Base-by-base conservation (phyloP, 2,888 invertebrate species). In the Rotaria magnacalcarata region DNA sequence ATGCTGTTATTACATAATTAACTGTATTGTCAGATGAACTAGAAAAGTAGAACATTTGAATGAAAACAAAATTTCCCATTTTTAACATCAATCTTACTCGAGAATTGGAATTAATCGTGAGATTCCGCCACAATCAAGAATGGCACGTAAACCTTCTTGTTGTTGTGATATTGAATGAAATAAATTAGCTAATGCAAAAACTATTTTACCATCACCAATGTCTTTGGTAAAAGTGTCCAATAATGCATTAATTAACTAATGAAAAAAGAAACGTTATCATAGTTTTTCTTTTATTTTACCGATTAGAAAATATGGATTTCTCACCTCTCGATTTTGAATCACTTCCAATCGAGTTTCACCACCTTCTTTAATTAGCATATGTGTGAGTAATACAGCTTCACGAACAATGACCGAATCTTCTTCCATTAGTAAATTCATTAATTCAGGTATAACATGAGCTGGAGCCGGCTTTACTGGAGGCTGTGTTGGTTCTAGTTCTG, bases 121-220 rank as follows among this genome's bases (percentile, higher is more conserved):
- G 27, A 86, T 85, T 11, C 86, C 86, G 19, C 85, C 86, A 16
- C 74, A 75, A 24, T 86, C 85, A n/a, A 85, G 54, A 43, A 86
- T 86, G 21, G 47, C 60, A 75, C 58, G 80, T 85, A 86, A 43
- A 24, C 80, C 80, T 47, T 80, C 80, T 47, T 80, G 80, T 80
- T 80, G 80, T 80, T 80, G 80, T n/a, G 80, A 80, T 10, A 80
- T 1, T 2, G 47, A 47, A n/a, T 80, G 47, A 80, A 80, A 80
- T 47, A 80, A n/a, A 80, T 19, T 80, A 14, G 47, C 80, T n/a
- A 80, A n/a, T n/a, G 10, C 80, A 80, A 47, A 10, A 11, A 19
- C 34, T 11, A 80, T 14, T n/a, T 80, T 43, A 41, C 80, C 80
- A 80, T 80, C 80, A n/a, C 80, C 80, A 1, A 14, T n/a, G 47